Conservation (phyloP, 2,113 vertebrate genomes). For the Paramormyrops kingsleyae region DNA sequence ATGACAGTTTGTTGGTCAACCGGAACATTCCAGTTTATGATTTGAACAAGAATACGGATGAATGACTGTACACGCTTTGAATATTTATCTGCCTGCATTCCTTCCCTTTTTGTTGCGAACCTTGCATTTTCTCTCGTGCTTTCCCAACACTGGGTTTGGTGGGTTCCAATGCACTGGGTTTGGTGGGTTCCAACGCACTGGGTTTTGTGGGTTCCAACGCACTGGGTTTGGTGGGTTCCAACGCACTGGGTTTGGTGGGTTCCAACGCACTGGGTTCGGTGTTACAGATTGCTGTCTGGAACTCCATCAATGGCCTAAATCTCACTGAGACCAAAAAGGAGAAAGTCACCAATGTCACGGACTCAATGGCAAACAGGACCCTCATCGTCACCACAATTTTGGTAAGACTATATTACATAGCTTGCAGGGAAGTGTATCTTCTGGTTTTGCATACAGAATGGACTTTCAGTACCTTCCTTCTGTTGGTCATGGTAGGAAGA, state of each 20-base stretch:
- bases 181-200: no score
- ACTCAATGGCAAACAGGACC: conserved; percentile 87
- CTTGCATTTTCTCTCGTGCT: not conserved
- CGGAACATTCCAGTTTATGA: not conserved
- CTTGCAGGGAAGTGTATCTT: not conserved
- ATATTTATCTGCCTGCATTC: not conserved
- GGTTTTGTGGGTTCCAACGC: no score
- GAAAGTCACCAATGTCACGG: conserved; percentile 75
- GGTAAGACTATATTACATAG: conserved; percentile 59
- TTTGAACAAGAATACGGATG: not conserved
- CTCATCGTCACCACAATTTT: conserved; percentile 94
- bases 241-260: no score
- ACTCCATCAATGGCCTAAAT: conserved; percentile 86
- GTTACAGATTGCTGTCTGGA: conserved; percentile 88
- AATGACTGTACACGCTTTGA: not conserved
- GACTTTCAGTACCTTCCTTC: not conserved
- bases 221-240: conserved; percentile 20
- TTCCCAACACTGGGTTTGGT: not conserved
- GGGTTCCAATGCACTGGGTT: no score
- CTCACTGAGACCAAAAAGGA: conserved; percentile 76
- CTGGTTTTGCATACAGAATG: not conserved
- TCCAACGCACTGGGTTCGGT: conserved; percentile 16
- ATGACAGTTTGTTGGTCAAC: not conserved
- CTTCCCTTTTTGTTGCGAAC: not conserved
- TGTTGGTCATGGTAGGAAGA: not conserved